Percentiles rank a stretch among this genome's conserved stretches.
These are phyloP conservation scores for Ammodytes dubius DNA, from an alignment of 2,113 vertebrate species.

Conservation along the genomic window DNA sequence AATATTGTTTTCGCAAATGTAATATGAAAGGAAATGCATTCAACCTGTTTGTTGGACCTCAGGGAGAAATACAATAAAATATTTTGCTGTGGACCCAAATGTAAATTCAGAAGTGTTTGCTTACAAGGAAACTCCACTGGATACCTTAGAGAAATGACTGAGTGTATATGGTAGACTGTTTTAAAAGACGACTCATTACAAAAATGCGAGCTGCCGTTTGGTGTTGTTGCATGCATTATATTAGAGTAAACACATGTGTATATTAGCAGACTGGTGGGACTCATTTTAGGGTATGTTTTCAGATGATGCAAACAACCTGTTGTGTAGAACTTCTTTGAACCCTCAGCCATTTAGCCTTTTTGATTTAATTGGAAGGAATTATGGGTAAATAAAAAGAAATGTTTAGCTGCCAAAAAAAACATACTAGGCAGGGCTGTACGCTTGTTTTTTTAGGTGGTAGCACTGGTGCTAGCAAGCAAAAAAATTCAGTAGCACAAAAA, in stretches of 20 bases:
- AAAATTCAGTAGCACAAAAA: too few species aligned
- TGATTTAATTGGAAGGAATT: too few species aligned
- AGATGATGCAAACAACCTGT: conserved; percentile 6
- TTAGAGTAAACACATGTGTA: conserved; percentile 13
- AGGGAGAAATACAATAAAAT: not conserved
- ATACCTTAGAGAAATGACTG: not conserved
- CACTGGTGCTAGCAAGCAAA: too few species aligned
- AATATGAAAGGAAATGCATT: not conserved
- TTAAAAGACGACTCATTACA: not conserved
- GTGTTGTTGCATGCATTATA: not conserved
- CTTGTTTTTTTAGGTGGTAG: too few species aligned
- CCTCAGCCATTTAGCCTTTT: too few species aligned
- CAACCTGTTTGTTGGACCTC: not conserved
- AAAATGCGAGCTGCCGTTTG: not conserved
- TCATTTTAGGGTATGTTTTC: not conserved
- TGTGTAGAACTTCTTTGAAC: too few species aligned
- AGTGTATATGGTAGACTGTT: not conserved
- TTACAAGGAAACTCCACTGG: not conserved
- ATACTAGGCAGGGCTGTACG: too few species aligned
- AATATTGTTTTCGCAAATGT: not conserved
- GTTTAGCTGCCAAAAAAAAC: too few species aligned
- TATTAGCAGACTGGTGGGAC: not conserved
- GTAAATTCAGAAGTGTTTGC: not conserved
- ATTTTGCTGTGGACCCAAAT: not conserved
- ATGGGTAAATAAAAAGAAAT: too few species aligned